Conservation (phyloP, 2,888 invertebrate genomes). For the Caenorhabditis sp. region DNA sequence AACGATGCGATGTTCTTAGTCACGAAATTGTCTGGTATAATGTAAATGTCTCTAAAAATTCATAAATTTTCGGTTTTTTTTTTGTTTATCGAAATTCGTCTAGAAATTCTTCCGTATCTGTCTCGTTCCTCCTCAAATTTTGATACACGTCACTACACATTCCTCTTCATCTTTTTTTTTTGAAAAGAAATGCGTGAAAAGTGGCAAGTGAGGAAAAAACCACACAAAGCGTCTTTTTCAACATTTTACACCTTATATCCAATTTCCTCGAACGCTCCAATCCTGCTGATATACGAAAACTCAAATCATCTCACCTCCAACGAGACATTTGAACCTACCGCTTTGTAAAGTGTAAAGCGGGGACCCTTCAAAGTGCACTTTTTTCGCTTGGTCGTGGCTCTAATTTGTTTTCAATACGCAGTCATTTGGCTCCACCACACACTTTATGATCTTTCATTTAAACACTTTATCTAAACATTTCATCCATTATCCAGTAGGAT, state of each 20-base stretch:
- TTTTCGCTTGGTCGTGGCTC: slow-evolving; percentile 19
- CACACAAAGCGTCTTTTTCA: not conserved
- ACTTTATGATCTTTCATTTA: slow-evolving; percentile 25
- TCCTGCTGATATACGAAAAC: not conserved
- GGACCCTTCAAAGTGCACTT: slow-evolving; percentile 37
- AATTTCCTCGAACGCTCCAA: not conserved
- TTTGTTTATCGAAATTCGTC: not conserved
- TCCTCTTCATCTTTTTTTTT: not conserved
- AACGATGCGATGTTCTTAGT: too few species aligned
- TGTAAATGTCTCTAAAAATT: too few species aligned
- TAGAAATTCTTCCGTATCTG: not conserved
- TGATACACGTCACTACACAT: not conserved
- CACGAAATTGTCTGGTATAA: too few species aligned
- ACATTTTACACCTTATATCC: not conserved
- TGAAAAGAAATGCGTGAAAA: not conserved
- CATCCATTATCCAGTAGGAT: not conserved
- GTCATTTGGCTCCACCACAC: slow-evolving; percentile 12
- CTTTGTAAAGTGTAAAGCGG: slow-evolving; percentile 33
- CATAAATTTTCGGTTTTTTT: too few species aligned
- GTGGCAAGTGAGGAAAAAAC: not conserved
- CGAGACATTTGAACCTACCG: slow-evolving; percentile 32
- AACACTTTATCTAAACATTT: slow-evolving; percentile 33
- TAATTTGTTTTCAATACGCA: slow-evolving; percentile 45
- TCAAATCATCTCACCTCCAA: slow-evolving; percentile 24
- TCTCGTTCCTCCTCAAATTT: not conserved